Base-by-base conservation (phyloP, 1,140 invertebrate genomes). In the Cepaea nemoralis region DNA sequence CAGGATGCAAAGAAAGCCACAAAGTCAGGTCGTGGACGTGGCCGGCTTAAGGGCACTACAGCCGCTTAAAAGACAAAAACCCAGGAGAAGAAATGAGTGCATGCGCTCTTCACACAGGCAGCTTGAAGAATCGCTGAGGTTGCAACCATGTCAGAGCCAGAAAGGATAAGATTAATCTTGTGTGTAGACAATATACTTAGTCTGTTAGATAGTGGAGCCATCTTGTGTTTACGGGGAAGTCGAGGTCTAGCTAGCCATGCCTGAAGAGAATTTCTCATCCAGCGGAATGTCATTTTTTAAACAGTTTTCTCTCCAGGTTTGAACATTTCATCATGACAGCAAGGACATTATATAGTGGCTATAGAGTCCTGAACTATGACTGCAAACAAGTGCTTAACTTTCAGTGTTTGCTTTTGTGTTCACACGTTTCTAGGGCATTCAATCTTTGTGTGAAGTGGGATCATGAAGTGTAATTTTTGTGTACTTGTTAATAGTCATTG, bases 21-120 rank as follows among this genome's bases (percentile, higher is more conserved):
- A 35, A 63, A 37, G 50, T 0, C 50, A n/a, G 33, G 27, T 14
- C 48, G 75, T 37, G 75, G 75, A 22, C 48, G 75, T 35, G 75
- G 75, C 19, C 3, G 75, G 33, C 75, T 55, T n/a, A 77, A 77
- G 39, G 75, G 75, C 8, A 31, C 50, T 50, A 45, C 75, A 14
- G 74, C n/a, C 22, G 39, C 59, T 63, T n/a, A 74, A 31, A 74
- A 77, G 39, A 71, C 8, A 45, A 77, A 77, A 35, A 63, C 45
- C 55, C 50, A 40, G 16, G 66, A 77, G 39, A 77, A 77, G 59
- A 77, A 77, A 33, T 77, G 59, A 66, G 59, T 55, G 16, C 31
- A 24, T 6, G 27, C 14, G 75, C 75, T 77, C 75, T 77, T 77
- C 75, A 59, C n/a, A 66, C n/a, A 39, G 75, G 75, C 75, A 77